phyloP scores from a whole-genome alignment of 2,113 vertebrate genomes.

The Ploceus nigricollis region DNA sequence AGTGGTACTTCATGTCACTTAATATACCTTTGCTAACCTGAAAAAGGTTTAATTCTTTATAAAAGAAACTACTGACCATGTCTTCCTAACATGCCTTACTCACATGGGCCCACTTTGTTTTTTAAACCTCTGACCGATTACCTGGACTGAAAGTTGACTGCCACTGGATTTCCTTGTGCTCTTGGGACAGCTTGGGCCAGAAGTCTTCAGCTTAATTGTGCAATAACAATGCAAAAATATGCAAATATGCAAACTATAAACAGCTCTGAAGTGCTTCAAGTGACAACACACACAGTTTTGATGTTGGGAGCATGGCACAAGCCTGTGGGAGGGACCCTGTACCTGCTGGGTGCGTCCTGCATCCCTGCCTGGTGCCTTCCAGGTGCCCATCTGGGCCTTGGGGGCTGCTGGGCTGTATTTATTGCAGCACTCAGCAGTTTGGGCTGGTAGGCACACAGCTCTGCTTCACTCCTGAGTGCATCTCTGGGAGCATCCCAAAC shows the following conservation, averaged over 20 bases:
- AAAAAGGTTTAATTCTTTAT: neutral
- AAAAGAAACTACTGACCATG: neutral
- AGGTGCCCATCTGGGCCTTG: neutral
- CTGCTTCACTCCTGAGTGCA: neutral
- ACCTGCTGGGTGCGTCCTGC: neutral
- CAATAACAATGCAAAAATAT: neutral
- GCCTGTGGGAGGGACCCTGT: rapidly evolving
- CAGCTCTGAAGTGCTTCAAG: neutral
- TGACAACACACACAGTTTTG: neutral
- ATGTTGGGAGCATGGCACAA: neutral
- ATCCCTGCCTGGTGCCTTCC: neutral
- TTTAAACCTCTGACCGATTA: neutral
- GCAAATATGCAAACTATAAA: neutral
- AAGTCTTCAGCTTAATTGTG: neutral
- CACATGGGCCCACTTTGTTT: neutral
- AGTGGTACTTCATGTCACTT: neutral
- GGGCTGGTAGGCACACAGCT: neutral
- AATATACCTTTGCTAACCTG: neutral
- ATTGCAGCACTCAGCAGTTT: neutral
- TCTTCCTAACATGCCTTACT: neutral
- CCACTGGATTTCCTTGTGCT: neutral
- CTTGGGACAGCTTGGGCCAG: neutral
- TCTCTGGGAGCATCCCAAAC: neutral
- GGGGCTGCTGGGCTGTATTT: neutral
- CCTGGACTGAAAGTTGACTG: neutral